Conservation (phyloP, 2,888 invertebrate species). For the Noctuana brunneofusca region DNA sequence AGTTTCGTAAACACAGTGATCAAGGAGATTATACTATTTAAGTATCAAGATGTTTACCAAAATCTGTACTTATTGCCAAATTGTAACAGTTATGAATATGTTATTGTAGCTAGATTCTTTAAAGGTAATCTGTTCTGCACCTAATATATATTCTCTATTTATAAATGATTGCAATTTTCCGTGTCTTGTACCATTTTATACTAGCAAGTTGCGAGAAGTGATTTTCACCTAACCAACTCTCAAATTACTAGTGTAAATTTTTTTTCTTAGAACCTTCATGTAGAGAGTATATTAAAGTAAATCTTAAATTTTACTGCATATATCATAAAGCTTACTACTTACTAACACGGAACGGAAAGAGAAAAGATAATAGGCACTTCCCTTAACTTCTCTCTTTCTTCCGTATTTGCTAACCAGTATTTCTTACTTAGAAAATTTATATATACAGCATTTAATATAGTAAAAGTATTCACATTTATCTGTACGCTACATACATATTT, state of each 20-base stretch:
- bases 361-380: no score
- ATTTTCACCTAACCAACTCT: background rate
- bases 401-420: slow-evolving; percentile 37
- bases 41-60: slow-evolving; percentile 30
- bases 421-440: slow-evolving; percentile 28
- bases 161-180: background rate
- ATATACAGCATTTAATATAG: slow-evolving; percentile 35
- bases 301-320: slow-evolving; percentile 19
- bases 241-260: slow-evolving; percentile 10
- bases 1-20: slow-evolving; percentile 63
- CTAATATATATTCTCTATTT: slow-evolving; percentile 10
- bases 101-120: slow-evolving; percentile 23
- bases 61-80: slow-evolving; percentile 38
- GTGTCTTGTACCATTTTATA: background rate
- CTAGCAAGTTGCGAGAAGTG: background rate
- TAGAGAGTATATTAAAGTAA: slow-evolving; percentile 26
- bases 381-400: no score
- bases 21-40: slow-evolving; percentile 59
- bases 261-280: slow-evolving; percentile 5
- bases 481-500: slow-evolving; percentile 34
- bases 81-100: slow-evolving; percentile 30
- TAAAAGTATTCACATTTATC: slow-evolving; percentile 32
- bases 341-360: no score
- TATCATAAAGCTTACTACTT: slow-evolving; percentile 34
- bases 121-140: slow-evolving; percentile 19